Evolutionary conservation across 1,140 invertebrate species (phyloP), one percentile per base, ranked within the genome.

Genomic region (Caenorhabditis tropicalis): DNA sequence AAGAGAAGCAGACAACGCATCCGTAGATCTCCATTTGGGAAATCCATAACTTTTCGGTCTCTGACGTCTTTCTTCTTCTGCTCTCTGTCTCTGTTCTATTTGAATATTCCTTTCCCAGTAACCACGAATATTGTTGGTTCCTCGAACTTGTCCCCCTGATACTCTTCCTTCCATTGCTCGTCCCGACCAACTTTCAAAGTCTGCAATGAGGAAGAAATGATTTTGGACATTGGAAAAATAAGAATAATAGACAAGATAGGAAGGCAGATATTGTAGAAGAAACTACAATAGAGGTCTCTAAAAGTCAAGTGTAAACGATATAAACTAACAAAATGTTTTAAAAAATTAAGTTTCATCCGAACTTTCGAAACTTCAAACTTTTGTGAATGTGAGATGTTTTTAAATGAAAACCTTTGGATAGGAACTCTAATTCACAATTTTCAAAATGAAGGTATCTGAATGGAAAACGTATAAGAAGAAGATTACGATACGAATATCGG

Each of bases 11-110:
- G 84, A 85, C 43, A 85, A 46, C 9, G 84, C 84, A 80, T 85
- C 84, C 19, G 29, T 85, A 39, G 80, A 82, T 33, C 84, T 81
- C 84, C 84, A 85, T 79, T 80, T 82, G 36, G 84, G 84, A 70
- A 85, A 85, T 33, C 84, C 84, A 79, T 85, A 85, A 36, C 80
- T 56, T 43, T 79, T 82, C 7, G 82, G 82, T 48, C 82, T 21
- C 16, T 46, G 56, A 16, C 60, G 31, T 43, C 65, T 74, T 15
- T 74, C 65, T 43, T 74, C 65, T 74, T 74, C 65, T 46, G 65
- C 65, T 74, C 36, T 74, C 15, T 74, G 65, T 43, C 36, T 39
- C 12, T 46, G 33, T 24, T 74, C 65, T 3, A 74, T 74, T 74
- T 74, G 65, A 27, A 74, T 74, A 24, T 74, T 74, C 24, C 65